phyloP scores from a whole-genome alignment of 2,888 invertebrate genomes.

The Sthenelais limicola region DNA sequence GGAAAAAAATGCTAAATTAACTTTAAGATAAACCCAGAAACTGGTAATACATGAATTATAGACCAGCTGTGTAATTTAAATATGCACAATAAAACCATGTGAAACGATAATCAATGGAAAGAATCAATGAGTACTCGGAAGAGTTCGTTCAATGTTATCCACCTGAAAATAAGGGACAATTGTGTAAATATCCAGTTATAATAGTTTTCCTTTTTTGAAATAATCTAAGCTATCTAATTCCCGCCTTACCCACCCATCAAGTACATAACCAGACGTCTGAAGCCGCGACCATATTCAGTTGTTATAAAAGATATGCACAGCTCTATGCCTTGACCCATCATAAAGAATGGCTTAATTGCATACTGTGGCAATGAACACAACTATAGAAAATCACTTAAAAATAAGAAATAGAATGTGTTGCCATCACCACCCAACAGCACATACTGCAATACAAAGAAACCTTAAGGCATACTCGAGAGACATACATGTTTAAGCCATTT shows the following conservation, averaged over 20 bases:
- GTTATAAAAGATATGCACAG: conserved; percentile 37
- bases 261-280: not conserved
- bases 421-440: conserved; percentile 3
- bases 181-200: no score
- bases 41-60: no score
- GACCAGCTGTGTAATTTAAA: no score
- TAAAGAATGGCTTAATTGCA: conserved; percentile 27
- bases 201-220: no score
- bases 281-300: conserved; percentile 1
- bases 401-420: conserved; percentile 6
- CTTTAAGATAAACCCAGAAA: no score
- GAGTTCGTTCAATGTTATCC: not conserved
- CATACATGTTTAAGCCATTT: no score
- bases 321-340: not conserved
- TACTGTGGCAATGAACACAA: conserved; percentile 23
- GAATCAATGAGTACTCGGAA: not conserved
- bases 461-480: conserved; percentile 26
- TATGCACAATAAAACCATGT: not conserved
- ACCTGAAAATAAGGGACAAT: no score
- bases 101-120: not conserved
- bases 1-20: not conserved
- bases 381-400: no score
- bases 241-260: not conserved
- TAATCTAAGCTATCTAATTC: not conserved
- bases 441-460: conserved; percentile 16